Evolutionary conservation across 2,113 vertebrate species (phyloP), one percentile per base, ranked within the genome.

Genomic region (Gallinago undulata): DNA sequence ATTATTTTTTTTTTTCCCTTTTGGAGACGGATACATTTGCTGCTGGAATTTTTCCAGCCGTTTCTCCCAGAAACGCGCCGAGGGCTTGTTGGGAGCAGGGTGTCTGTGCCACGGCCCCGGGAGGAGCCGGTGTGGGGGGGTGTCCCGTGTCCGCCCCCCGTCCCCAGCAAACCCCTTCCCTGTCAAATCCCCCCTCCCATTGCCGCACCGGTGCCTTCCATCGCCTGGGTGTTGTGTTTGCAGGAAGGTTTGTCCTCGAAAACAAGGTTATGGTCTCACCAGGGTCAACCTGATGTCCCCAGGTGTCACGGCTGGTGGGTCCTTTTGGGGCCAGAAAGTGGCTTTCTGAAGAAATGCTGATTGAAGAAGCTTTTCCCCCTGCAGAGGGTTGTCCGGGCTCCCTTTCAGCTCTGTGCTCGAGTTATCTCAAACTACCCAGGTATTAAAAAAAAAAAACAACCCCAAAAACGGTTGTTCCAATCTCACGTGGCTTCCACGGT

Each of bases 351-450:
- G 66, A 67, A 55, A 8, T 23, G 24, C 24, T 57, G 51, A 5
- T 41, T 53, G 8, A n/a, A 53, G 62, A 33, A 68, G 15, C 35
- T 70, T 62, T 56, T 53, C 33, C 17, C 57, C 16, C 39, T 19
- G 37, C 63, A 51, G 24, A 27, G 11, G 1, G 0, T 43, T 69
- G 14, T 37, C 82, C 0, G 0, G 19, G 22, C 73, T 86, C 43
- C 27, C 31, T 70, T 72, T 63, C 31, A 37, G 51, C 25, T 24
- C 56, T 10, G 21, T 10, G 24, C 39, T 37, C 17, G 33, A 82
- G 30, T 31, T 19, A 5, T 19, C 39, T 77, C 48, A 18, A 18
- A 28, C 48, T 62, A 53, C 35, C 22, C 0, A 1, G 13, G 9
- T 19, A 6, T 35, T 64, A 9, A 48, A 84, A 78, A 41, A 47